These are phyloP conservation scores for Conistra vaccinii DNA, from an alignment of 2,888 invertebrate genomes.

Conservation along the genomic window DNA sequence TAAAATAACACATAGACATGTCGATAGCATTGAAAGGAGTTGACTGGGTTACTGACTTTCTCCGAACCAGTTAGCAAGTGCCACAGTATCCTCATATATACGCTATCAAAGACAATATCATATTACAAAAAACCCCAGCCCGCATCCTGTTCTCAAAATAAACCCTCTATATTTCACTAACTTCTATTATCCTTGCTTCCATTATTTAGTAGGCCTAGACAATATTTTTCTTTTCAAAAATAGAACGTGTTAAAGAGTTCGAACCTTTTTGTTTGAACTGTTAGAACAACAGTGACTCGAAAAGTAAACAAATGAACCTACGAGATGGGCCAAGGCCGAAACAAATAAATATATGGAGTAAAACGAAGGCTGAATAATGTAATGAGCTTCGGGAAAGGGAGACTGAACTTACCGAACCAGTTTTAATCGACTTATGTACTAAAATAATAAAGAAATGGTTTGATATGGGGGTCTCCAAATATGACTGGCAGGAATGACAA, in stretches of 20 bases:
- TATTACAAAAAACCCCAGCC: constrained; percentile 70
- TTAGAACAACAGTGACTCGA: constrained; percentile 53
- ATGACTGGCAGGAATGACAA: neutral
- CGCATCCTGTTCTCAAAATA: constrained; percentile 79
- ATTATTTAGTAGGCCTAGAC: constrained; percentile 20
- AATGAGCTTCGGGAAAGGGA: constrained; percentile 37
- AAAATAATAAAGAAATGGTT: neutral
- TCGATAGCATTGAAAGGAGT: constrained; percentile 47
- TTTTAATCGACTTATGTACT: constrained; percentile 16
- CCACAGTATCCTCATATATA: constrained; percentile 32
- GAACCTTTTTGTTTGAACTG: constrained; percentile 56
- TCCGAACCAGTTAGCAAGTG: constrained; percentile 51
- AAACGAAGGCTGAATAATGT: constrained; percentile 40
- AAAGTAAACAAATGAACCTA: constrained; percentile 54
- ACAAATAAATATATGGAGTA: constrained; percentile 60
- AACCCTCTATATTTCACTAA: constrained; percentile 22
- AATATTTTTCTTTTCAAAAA: constrained; percentile 38
- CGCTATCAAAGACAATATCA: constrained; percentile 53
- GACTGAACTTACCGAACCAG: constrained; percentile 2
- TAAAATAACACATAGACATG: constrained; percentile 48
- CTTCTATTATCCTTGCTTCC: constrained; percentile 30
- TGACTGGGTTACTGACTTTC: constrained; percentile 61
- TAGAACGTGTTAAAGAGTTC: constrained; percentile 49
- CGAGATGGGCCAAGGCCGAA: constrained; percentile 63
- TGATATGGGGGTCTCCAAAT: neutral